These are phyloP conservation scores for Galaxea fascicularis DNA, from an alignment of 92 coral and sea anemone species.

Conservation along the genomic window DNA sequence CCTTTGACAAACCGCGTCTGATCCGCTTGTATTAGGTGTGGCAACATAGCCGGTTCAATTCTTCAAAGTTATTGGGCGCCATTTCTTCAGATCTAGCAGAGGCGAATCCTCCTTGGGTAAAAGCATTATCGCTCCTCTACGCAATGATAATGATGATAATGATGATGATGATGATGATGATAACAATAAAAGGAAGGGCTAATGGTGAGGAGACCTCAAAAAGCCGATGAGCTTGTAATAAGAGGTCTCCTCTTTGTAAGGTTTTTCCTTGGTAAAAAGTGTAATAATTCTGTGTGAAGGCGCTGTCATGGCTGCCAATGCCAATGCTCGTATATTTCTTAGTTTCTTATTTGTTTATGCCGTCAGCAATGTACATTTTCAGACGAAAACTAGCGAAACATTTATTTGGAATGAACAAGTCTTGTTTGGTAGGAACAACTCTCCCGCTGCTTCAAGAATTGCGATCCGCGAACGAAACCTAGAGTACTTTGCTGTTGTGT, in stretches of 20 bases:
- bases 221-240: no score
- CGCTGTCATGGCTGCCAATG: constrained; percentile 8
- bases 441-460: background rate
- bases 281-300: no score
- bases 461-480: no score
- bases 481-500: no score
- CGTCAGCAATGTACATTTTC: constrained; percentile 15
- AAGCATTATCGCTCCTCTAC: constrained; percentile 24
- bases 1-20: no score
- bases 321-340: constrained; percentile 21
- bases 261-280: no score
- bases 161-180: no score
- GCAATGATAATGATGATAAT: constrained; percentile 35
- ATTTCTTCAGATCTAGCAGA: background rate
- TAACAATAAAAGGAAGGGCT: no score
- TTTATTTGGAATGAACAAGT: constrained; percentile 3
- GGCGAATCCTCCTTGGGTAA: constrained; percentile 14
- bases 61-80: background rate
- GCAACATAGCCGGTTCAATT: background rate
- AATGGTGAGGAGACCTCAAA: no score
- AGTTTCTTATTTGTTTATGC: constrained; percentile 7
- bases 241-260: no score
- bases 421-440: background rate
- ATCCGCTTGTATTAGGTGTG: background rate
- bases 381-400: constrained; percentile 18